Base-by-base conservation (phyloP, 2,113 vertebrate genomes). In the Sclerurus mexicanus region DNA sequence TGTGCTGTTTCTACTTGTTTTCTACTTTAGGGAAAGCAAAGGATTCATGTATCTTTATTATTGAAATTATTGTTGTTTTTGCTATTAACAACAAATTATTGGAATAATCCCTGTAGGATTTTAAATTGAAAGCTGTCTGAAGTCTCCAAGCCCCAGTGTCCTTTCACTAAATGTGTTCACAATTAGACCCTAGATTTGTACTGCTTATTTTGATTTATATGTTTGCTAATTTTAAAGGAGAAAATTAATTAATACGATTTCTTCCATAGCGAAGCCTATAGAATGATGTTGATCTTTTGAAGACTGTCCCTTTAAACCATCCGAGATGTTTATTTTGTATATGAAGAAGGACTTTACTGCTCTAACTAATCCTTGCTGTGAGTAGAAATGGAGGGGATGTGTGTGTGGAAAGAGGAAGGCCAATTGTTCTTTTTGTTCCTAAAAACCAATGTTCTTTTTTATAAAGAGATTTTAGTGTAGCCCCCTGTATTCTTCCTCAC, bases 391-490 rank as follows among this genome's bases (percentile, higher is more conserved):
- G 37, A 30, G 39, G 27, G 60, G 27, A 27, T 52, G 5, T 19
- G 23, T 28, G 33, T 30, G 71, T 62, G 46, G 19, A 84, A 82
- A 35, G 60, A 73, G 22, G 79, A 94, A 92, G 76, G 73, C 68
- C 27, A 77, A 78, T 72, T 82, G 44, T 94, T 96, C 79, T 77
- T 91, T 96, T 96, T 94, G 47, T 83, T 83, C 67, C 75, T 95
- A 93, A 95, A 91, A 83, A 42, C 19, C 62, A 58, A 23, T 67
- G 56, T 52, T 87, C 84, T 35, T 79, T 96, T 94, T 67, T 71
- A 74, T 64, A 72, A 88, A 85, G 76, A 91, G 60, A 82, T 93
- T 96, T 92, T 81, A 90, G 71, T 67, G 69, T 89, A 83, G 84
- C 59, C 24, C 39, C 87, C 93, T 93, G 68, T 92, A 83, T 96